These are phyloP conservation scores for Trogon surrucura DNA, from an alignment of 2,113 vertebrate genomes.

Conservation along the genomic window DNA sequence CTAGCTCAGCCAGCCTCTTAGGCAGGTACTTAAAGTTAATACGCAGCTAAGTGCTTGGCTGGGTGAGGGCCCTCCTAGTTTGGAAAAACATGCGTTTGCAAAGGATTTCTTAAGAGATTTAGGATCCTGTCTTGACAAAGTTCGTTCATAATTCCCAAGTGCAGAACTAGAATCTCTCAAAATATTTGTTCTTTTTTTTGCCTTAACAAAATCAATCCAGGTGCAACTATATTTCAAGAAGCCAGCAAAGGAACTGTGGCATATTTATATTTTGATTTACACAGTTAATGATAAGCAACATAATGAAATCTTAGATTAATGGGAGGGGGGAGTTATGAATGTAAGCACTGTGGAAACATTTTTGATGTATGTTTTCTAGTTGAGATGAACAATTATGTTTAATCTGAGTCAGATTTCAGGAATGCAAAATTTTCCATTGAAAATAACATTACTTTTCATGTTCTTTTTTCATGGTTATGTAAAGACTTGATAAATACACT, in stretches of 20 bases:
- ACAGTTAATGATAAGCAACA: neutral
- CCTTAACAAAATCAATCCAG: neutral
- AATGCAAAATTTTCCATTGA: neutral
- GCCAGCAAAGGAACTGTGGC: neutral
- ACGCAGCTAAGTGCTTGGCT: neutral
- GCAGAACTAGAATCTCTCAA: neutral
- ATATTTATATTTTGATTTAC: neutral
- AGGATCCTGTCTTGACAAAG: neutral
- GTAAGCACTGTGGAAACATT: neutral
- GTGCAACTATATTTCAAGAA: neutral
- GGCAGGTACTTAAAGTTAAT: neutral
- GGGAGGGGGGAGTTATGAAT: neutral
- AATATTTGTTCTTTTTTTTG: neutral
- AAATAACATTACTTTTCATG: neutral
- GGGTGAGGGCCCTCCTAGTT: neutral
- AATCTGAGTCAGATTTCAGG: neutral
- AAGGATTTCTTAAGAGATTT: neutral
- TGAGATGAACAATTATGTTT: neutral
- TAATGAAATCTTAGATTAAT: neutral
- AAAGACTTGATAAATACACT: neutral
- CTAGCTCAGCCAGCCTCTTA: neutral
- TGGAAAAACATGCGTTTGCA: neutral
- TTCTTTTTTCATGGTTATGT: neutral
- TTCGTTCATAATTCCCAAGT: neutral
- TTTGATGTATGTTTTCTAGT: neutral